Evolutionary conservation across 2,113 vertebrate genomes (phyloP).

Genomic region (Dendrocopos noguchii): DNA sequence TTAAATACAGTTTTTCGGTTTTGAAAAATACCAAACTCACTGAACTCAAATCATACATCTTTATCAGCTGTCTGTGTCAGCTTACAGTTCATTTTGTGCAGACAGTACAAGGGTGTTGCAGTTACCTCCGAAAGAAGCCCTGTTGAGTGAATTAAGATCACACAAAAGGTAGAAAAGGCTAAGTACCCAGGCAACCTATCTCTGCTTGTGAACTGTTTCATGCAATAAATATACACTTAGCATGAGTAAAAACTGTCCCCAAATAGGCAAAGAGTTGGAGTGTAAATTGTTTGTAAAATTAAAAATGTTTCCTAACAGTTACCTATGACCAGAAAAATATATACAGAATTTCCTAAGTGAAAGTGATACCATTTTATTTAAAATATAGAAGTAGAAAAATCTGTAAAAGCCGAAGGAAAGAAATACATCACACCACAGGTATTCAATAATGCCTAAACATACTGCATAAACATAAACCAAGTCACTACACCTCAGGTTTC

Average conservation of each 20-base stretch:
- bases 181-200: not conserved
- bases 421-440: not conserved
- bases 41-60: not conserved
- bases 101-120: not conserved
- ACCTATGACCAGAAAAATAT: not conserved
- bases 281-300: not conserved
- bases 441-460: not conserved
- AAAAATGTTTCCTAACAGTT: not conserved
- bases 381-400: not conserved
- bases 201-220: not conserved
- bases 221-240: not conserved
- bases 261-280: not conserved
- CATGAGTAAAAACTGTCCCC: not conserved
- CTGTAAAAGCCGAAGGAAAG: not conserved
- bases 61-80: not conserved
- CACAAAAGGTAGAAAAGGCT: not conserved
- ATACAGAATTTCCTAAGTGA: not conserved
- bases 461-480: not conserved
- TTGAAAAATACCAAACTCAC: not conserved
- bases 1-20: not conserved
- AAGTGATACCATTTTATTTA: not conserved
- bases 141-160: not conserved
- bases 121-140: not conserved
- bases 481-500: constrained; percentile 89
- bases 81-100: not conserved